Percentiles rank a stretch among this genome's conserved stretches.
These are phyloP conservation scores for Alviniconcha strummeri DNA, from an alignment of 2,888 invertebrate species.

Conservation along the genomic window DNA sequence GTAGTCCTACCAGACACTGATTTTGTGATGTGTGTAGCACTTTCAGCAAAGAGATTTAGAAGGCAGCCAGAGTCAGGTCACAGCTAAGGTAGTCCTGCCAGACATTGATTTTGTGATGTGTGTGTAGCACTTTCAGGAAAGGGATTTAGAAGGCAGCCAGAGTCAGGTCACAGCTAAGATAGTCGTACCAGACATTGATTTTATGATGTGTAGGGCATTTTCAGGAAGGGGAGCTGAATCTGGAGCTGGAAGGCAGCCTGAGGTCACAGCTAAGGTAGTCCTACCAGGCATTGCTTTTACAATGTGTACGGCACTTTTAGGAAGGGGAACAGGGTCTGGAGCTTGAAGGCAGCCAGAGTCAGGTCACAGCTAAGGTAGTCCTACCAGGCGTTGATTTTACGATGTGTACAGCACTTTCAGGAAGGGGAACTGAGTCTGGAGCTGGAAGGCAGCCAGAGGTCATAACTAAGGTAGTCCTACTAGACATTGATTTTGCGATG, in stretches of 20 bases:
- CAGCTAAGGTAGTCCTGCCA: constrained; percentile 34
- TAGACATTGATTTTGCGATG: too few relatives aligned
- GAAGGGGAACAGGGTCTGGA: constrained; percentile 54
- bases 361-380: constrained; percentile 44
- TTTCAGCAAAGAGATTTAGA: constrained; percentile 54
- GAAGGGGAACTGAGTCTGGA: constrained; percentile 54
- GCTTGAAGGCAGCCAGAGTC: constrained; percentile 51
- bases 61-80: constrained; percentile 50
- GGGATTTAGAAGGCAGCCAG: constrained; percentile 53
- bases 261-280: constrained; percentile 44
- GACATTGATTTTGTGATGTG: too few relatives aligned
- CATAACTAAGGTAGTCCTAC: constrained; percentile 36
- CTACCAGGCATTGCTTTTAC: too few relatives aligned
- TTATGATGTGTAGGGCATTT: too few relatives aligned
- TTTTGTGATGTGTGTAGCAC: too few relatives aligned
- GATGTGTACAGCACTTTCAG: constrained; percentile 36
- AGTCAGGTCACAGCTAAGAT: constrained; percentile 48
- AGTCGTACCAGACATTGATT: too few relatives aligned
- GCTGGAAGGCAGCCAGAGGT: constrained; percentile 54
- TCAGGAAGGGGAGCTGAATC: constrained; percentile 54
- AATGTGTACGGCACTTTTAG: constrained; percentile 32
- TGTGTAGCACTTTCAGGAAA: constrained; percentile 40
- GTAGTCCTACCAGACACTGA: too few relatives aligned
- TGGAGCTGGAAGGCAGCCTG: constrained; percentile 54
- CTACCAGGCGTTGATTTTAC: too few relatives aligned